These are phyloP conservation scores for Eurois occulta DNA, from an alignment of 2,888 invertebrate genomes.

Conservation along the genomic window DNA sequence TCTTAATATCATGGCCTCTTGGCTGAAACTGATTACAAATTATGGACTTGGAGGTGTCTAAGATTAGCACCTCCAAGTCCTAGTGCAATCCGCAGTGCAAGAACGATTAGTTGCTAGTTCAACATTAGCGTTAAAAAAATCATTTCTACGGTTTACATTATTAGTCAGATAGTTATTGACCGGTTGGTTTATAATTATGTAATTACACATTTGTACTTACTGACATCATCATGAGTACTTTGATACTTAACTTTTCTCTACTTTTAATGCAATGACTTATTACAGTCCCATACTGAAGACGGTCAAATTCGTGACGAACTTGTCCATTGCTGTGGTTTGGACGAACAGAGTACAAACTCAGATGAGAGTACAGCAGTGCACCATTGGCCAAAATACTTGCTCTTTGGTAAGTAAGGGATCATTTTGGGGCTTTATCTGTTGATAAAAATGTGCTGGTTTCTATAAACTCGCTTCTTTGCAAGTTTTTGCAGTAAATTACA, in stretches of 20 bases:
- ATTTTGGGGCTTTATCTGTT: not conserved
- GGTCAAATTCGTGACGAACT: conserved; percentile 94
- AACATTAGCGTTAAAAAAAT: not conserved
- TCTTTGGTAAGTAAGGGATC: conserved; percentile 69
- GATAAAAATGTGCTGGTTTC: not conserved
- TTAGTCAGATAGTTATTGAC: no score
- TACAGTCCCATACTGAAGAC: conserved; percentile 91
- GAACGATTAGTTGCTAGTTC: no score
- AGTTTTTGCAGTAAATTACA: not conserved
- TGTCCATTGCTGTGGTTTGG: conserved; percentile 95
- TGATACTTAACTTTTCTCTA: not conserved
- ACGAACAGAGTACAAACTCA: conserved; percentile 96
- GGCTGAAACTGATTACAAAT: not conserved
- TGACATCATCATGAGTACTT: not conserved
- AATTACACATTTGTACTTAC: not conserved
- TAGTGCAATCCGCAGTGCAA: no score
- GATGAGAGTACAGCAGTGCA: conserved; percentile 90
- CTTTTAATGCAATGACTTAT: not conserved
- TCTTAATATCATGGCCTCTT: no score
- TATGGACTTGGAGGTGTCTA: no score
- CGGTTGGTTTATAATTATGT: no score
- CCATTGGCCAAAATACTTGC: conserved; percentile 79
- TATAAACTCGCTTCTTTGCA: not conserved
- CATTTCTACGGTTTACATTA: not conserved
- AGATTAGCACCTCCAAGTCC: no score